phyloP scores from a whole-genome alignment of 53 echinoderm and acorn worm genomes.

The Luidia sarsii region DNA sequence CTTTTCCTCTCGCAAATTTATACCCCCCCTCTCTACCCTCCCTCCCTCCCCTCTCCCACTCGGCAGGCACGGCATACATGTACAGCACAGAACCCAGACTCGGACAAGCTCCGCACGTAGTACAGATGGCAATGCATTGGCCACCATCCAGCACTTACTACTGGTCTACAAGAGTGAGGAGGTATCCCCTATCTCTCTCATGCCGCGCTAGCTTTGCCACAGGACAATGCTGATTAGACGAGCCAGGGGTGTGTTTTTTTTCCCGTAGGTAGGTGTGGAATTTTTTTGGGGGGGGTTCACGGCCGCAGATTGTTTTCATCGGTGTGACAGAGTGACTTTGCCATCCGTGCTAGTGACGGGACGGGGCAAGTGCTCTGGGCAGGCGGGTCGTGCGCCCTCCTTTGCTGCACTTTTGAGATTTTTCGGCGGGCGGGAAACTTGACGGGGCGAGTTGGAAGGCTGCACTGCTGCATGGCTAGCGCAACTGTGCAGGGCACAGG shows the following conservation, averaged over 20 bases:
- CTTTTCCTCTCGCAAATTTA: conserved; percentile 29
- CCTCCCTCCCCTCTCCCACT: too few relatives aligned
- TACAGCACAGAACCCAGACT: background rate
- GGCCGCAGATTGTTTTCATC: too few relatives aligned
- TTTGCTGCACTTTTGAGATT: too few relatives aligned
- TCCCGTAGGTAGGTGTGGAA: too few relatives aligned
- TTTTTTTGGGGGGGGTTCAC: too few relatives aligned
- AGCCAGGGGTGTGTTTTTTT: too few relatives aligned
- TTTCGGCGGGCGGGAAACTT: too few relatives aligned
- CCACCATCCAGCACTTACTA: background rate
- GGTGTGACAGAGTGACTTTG: conserved; percentile 13
- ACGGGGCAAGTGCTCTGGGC: background rate
- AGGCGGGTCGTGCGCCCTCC: background rate
- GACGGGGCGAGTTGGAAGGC: too few relatives aligned
- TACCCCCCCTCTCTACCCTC: too few relatives aligned
- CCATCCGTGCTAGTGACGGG: background rate
- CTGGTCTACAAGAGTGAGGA: too few relatives aligned
- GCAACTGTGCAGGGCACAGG: background rate
- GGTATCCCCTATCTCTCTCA: too few relatives aligned
- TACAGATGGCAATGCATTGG: too few relatives aligned
- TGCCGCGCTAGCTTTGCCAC: background rate
- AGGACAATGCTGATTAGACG: conserved; percentile 54
- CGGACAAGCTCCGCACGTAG: background rate
- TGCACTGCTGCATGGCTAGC: background rate
- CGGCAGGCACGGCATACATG: background rate